Base-by-base conservation (phyloP, 2,113 vertebrate species). In the Panthera tigris region DNA sequence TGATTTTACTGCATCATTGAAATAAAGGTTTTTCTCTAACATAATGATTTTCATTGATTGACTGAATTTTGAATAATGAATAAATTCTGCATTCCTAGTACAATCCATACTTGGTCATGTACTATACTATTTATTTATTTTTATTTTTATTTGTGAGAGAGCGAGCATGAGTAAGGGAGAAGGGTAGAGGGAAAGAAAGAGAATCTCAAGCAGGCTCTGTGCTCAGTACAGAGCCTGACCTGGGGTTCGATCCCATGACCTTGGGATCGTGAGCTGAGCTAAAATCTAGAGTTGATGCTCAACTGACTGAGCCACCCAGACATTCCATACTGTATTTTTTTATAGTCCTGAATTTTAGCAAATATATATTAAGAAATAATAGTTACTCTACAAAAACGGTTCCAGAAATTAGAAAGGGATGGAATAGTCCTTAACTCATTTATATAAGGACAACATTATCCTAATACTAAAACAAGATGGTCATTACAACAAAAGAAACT, bases 61-160 rank as follows among this genome's bases (percentile, higher is more conserved):
- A 36, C 1, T 73, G 36, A 48, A 81, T 86, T 55, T 48, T 91
- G n/a, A 96, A 80, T 80, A 33, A 3, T 83, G 41, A 86, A 63
- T 87, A 9, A 71, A 78, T n/a, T 87, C 0, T 41, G 0, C 0
- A 36, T 78, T 81, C 25, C 31, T 29, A 1, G 14, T 31, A 73
- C 78, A 91, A 91, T 52, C 88, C 29, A 61, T 27, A 27, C 21
- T 66, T 83, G 23, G 1, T 90, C 5, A 71, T n/a, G 29, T 61
- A 55, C 15, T 55, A 18, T 55, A 61, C 55, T 57, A 57, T 7
- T 57, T 57, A 57, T 73, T 68, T 68, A 33, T 33, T 39, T 65
- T 65, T 73, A 39, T 73, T 73, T 73, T 73, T 74, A 74, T 41
- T 41, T 41, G 36, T 41, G 36, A 73, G n/a, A 71, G 21, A 68